Evolutionary conservation across 1,140 invertebrate species (phyloP).

Genomic region (Battus philenor): DNA sequence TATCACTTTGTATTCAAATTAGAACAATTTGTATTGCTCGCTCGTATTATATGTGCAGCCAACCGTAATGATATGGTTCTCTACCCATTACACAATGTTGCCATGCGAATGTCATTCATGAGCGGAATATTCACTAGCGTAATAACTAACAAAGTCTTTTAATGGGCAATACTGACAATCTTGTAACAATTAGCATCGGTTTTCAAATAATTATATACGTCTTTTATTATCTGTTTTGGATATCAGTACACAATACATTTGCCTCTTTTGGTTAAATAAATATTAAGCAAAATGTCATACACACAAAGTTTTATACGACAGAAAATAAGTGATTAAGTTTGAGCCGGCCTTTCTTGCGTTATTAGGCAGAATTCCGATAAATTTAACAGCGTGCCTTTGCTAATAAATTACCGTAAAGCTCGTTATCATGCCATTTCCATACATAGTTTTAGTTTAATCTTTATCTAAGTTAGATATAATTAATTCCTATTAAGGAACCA

Average conservation of each 20-base stretch:
- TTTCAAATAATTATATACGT: constrained; percentile 9
- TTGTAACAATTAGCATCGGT: constrained; percentile 8
- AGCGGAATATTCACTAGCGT: background rate
- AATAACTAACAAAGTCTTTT: constrained; percentile 8
- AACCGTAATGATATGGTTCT: constrained; percentile 2
- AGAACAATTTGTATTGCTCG: constrained; percentile 13
- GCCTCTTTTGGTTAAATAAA: too few relatives aligned
- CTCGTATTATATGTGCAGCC: constrained; percentile 8
- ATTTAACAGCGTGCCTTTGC: constrained; percentile 24
- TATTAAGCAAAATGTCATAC: constrained; percentile 51
- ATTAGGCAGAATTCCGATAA: constrained; percentile 14
- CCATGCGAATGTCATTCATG: constrained; percentile 3
- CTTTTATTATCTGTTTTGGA: constrained; percentile 31
- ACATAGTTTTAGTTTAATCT: constrained; percentile 15
- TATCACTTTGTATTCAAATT: constrained; percentile 16
- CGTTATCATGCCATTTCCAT: constrained; percentile 19
- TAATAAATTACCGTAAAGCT: constrained; percentile 31
- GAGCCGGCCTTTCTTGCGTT: constrained; percentile 37
- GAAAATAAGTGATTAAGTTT: constrained; percentile 42
- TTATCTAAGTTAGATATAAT: constrained; percentile 59
- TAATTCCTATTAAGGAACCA: constrained; percentile 56
- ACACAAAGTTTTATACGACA: constrained; percentile 47
- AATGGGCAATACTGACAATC: background rate
- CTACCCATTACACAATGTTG: constrained; percentile 7
- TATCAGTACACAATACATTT: constrained; percentile 43